phyloP scores from a whole-genome alignment of 1,140 invertebrate genomes.

The Reticulitermes speratus region DNA sequence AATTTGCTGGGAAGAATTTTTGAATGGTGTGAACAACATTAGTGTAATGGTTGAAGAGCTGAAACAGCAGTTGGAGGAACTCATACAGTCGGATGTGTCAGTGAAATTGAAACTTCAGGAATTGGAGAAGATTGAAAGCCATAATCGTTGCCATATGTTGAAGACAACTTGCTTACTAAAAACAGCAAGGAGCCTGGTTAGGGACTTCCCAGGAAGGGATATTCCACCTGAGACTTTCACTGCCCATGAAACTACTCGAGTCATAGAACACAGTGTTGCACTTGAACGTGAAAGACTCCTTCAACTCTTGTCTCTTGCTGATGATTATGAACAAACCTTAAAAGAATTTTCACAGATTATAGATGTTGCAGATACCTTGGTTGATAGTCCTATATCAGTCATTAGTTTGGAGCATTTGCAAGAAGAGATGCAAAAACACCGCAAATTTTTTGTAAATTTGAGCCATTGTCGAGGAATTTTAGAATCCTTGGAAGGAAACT shows the following conservation, averaged over 20 bases:
- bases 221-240: slow-evolving; percentile 64
- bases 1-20: slow-evolving; percentile 67
- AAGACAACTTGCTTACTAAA: slow-evolving; percentile 54
- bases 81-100: slow-evolving; percentile 59
- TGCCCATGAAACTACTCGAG: slow-evolving; percentile 63
- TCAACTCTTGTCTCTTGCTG: slow-evolving; percentile 68
- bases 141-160: slow-evolving; percentile 54
- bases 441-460: slow-evolving; percentile 84
- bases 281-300: slow-evolving; percentile 71
- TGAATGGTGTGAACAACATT: slow-evolving; percentile 57
- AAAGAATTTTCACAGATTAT: slow-evolving; percentile 83
- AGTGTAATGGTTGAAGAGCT: slow-evolving; percentile 54
- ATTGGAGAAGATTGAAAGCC: slow-evolving; percentile 63
- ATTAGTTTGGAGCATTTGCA: slow-evolving; percentile 72
- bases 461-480: slow-evolving; percentile 77
- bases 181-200: slow-evolving; percentile 54
- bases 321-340: slow-evolving; percentile 83
- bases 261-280: slow-evolving; percentile 64
- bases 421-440: slow-evolving; percentile 84
- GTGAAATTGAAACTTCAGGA: slow-evolving; percentile 60
- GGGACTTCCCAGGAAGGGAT: slow-evolving; percentile 62
- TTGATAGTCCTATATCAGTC: slow-evolving; percentile 72
- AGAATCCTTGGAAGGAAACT: slow-evolving; percentile 78
- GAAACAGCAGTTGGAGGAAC: slow-evolving; percentile 53
- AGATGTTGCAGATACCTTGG: slow-evolving; percentile 72